Conservation (phyloP, 1,140 invertebrate species). For the Trichogramma pretiosum region DNA sequence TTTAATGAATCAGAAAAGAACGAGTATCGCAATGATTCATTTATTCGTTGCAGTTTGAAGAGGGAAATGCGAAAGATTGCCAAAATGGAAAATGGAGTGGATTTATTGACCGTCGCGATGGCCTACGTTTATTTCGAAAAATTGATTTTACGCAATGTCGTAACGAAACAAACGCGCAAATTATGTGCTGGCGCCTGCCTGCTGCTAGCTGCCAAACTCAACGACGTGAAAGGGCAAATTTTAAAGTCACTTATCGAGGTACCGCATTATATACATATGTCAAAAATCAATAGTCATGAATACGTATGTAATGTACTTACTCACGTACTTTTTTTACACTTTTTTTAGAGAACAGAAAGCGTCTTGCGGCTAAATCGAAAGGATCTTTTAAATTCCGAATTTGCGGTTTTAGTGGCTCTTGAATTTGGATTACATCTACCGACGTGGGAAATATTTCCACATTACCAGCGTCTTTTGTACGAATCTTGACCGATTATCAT, state of each 20-base stretch:
- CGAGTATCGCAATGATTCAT: constrained; percentile 4
- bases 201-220: constrained; percentile 88
- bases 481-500: constrained; percentile 63
- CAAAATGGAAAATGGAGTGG: constrained; percentile 74
- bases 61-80: constrained; percentile 91
- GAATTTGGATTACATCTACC: constrained; percentile 91
- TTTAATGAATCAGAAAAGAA: constrained; percentile 1
- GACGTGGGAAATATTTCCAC: constrained; percentile 83
- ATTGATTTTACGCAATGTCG: constrained; percentile 81
- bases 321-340: constrained; percentile 21
- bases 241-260: constrained; percentile 83
- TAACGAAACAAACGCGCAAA: constrained; percentile 93
- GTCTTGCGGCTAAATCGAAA: constrained; percentile 84
- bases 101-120: constrained; percentile 87
- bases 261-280: too few species aligned
- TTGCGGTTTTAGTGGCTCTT: constrained; percentile 86
- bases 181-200: constrained; percentile 91
- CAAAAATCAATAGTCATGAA: too few species aligned
- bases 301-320: constrained; percentile 16
- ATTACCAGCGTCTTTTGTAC: constrained; percentile 86
- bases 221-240: constrained; percentile 87
- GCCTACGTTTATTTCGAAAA: constrained; percentile 98
- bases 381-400: constrained; percentile 84
- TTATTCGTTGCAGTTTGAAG: constrained; percentile 63
- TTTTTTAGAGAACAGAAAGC: constrained; percentile 74